Base-by-base conservation (phyloP, 2,113 vertebrate genomes). In the Chloroceryle aenea region DNA sequence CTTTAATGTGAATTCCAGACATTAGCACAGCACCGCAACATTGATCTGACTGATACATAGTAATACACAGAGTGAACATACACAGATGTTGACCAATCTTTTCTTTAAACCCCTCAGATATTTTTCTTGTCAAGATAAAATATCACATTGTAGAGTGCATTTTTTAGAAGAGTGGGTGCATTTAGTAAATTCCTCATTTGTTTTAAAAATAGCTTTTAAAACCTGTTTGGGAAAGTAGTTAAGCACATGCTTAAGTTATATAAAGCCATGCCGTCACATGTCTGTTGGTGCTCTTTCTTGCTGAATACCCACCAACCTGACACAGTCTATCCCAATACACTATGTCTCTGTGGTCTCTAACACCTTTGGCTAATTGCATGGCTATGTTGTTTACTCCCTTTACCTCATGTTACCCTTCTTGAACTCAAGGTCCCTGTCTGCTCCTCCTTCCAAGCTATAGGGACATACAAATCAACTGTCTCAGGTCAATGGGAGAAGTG, bases 1-100 rank as follows among this genome's bases (percentile, higher is more conserved):
- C 63, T 93, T 74, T 94, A 97, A 94, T 90, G 77, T 91, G 79
- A 87, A 94, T 86, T 91, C 93, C 95, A 97, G 92, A 97, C 92
- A 59, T 93, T 52, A 92, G 56, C 75, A 89, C 50, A 62, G 62
- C 53, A 79, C 52, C 93, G 76, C 16, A 96, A 87, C 90, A 91
- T 95, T 87, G 92, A 93, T 77, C 89, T 97, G 71, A 87, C 25
- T 89, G 76, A 79, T 82, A 27, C 30, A 75, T 86, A 48, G n/a
- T 83, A 92, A 85, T 53, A 90, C 23, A 71, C n/a, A 53, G 50
- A 43, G 9, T 68, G 61, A 90, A 90, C 38, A 34, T 38, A 75
- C 21, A 81, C 87, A 95, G 89, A 95, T 90, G 79, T 81, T 92
- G 92, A 87, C 85, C 58, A 43, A 63, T 69, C 42, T 80, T 82